Conservation (phyloP, 2,113 vertebrate genomes). For the Theropithecus gelada region DNA sequence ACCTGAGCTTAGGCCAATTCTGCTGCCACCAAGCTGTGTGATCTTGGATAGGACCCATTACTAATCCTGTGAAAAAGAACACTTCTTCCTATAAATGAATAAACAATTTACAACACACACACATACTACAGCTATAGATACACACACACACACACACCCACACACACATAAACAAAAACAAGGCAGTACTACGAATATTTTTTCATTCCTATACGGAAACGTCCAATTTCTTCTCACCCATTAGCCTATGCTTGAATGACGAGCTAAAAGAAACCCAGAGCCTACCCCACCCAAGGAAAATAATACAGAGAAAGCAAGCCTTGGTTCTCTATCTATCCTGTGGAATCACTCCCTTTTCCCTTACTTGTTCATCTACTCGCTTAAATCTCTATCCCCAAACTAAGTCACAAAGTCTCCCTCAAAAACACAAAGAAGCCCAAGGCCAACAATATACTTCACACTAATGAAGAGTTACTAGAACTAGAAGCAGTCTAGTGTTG, state of each 20-base stretch:
- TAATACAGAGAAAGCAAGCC: background rate
- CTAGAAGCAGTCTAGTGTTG: background rate
- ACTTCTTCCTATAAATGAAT: background rate
- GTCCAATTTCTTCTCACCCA: background rate
- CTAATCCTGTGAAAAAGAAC: background rate
- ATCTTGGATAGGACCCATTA: background rate
- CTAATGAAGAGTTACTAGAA: background rate
- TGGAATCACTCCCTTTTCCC: background rate
- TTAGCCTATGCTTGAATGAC: background rate
- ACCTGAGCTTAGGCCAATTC: background rate
- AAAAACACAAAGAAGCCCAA: background rate
- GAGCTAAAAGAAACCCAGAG: background rate
- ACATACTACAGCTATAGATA: background rate
- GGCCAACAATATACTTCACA: background rate
- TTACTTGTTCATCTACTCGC: background rate
- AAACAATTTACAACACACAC: background rate
- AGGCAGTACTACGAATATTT: background rate
- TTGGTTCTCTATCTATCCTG: background rate
- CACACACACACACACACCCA: background rate
- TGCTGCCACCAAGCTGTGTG: background rate
- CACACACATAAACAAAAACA: constrained; percentile 3
- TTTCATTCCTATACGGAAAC: background rate
- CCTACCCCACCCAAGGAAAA: background rate
- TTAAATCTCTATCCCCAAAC: constrained; percentile 4
- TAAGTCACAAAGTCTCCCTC: background rate